Evolutionary conservation across 1,140 invertebrate genomes (phyloP).

Genomic region (Sinella curviseta): DNA sequence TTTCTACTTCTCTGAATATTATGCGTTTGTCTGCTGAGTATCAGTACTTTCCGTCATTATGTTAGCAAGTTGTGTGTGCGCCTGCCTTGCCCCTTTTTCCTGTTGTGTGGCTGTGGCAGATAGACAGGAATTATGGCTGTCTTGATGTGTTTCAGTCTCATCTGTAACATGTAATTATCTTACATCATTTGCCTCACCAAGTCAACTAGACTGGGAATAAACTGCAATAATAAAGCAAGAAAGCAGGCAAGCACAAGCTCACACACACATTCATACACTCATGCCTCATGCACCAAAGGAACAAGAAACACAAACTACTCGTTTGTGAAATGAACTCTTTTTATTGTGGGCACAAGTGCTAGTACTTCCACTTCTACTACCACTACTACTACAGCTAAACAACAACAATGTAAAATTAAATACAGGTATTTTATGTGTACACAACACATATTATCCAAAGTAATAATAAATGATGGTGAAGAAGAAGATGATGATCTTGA

Average conservation of each 20-base stretch:
- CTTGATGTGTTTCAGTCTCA: constrained; percentile 37
- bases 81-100: neutral
- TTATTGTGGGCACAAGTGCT: neutral
- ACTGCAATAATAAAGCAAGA: too few relatives aligned
- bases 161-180: constrained; percentile 43
- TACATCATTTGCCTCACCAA: constrained; percentile 35
- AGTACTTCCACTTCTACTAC: neutral
- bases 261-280: constrained; percentile 2
- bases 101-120: constrained; percentile 12
- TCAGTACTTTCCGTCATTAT: neutral
- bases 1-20: too few relatives aligned
- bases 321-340: neutral
- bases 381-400: too few relatives aligned
- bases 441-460: too few relatives aligned
- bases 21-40: too few relatives aligned
- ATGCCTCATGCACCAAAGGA: neutral
- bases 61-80: neutral
- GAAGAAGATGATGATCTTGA: too few relatives aligned
- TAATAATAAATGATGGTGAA: too few relatives aligned
- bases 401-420: too few relatives aligned
- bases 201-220: neutral
- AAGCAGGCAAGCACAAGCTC: too few relatives aligned
- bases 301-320: too few relatives aligned
- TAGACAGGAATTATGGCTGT: constrained; percentile 32
- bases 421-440: too few relatives aligned